phyloP scores from a whole-genome alignment of 2,888 invertebrate genomes.

The Euzophera pinguis region DNA sequence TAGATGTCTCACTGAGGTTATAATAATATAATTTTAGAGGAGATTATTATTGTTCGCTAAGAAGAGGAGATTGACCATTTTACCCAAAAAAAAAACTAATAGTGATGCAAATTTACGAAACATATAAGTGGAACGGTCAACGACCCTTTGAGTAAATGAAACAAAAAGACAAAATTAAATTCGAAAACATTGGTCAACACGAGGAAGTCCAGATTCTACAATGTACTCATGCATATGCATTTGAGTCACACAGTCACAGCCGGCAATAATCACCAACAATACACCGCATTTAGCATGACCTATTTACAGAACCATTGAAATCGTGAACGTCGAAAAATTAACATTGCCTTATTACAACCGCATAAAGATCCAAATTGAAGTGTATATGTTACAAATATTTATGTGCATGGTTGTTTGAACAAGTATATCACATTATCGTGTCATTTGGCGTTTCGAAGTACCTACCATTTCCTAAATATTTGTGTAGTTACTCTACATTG shows the following conservation, averaged over 20 bases:
- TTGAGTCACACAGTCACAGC: constrained; percentile 4
- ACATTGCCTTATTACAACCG: background rate
- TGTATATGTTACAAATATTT: background rate
- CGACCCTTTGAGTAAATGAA: background rate
- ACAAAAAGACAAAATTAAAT: background rate
- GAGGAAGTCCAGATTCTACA: constrained; percentile 7
- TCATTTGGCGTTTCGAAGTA: background rate
- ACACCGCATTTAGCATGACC: constrained; percentile 9
- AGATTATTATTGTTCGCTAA: too few relatives aligned
- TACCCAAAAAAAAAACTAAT: too few relatives aligned
- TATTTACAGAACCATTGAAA: constrained; percentile 4
- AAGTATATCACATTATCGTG: background rate
- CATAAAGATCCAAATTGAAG: background rate
- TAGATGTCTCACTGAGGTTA: too few relatives aligned
- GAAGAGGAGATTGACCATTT: too few relatives aligned
- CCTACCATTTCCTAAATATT: background rate
- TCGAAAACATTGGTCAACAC: background rate
- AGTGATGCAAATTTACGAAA: background rate
- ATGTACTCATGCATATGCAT: constrained; percentile 6
- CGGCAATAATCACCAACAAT: constrained; percentile 8
- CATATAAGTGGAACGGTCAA: background rate
- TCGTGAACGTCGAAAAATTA: background rate
- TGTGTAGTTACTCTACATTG: background rate
- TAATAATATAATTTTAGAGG: too few relatives aligned
- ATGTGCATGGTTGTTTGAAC: background rate